Base-by-base conservation (phyloP, 2,797 vertebrate species). In the Urosaurus nigricauda region DNA sequence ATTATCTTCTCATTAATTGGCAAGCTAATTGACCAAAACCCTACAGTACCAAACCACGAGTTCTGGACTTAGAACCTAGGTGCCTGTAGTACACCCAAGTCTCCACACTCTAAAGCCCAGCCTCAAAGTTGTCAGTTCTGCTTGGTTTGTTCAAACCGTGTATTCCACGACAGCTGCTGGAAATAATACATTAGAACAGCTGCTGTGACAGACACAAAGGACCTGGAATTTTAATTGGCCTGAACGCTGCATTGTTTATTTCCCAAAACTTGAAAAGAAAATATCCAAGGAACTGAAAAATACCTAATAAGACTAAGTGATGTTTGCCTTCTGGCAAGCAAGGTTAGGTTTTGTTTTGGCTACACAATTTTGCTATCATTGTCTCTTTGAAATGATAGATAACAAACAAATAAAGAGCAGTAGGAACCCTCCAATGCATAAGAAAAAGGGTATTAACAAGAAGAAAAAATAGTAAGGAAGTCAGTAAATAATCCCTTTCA, bases 111-210 rank as follows among this genome's bases (percentile, higher is more conserved):
- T 93, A 90, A 65, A 92, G 86, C 3, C 29, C 78, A 93, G 90
- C 21, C 93, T 93, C 94, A 37, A 83, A 88, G 85, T 84, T 93
- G 85, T 95, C 95, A 96, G 96, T 96, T 97, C 93, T 96, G 95
- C 95, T 94, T 96, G 94, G 93, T 95, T 95, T 96, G 92, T 94
- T 94, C 96, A 93, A 94, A 96, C 95, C 97, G 92, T 93, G 94
- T 95, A 96, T 92, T 96, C 90, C 88, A 88, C 0, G 88, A 97
- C 98, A 98, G 98, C 97, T 98, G 98, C 97, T 91, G 70, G 95
- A 97, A 96, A 96, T 93, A 96, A 96, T 95, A 93, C 93, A 95
- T 96, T 94, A 95, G 89, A 97, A 96, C 97, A 97, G 96, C 97
- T 98, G 98, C 96, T 97, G 90, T 93, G 94, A 92, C 94, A 97